A percentile compares a stretch with the other conserved stretches of the same genome.
phyloP scores from a whole-genome alignment of 2,888 invertebrate species.

The Agrotis segetum region DNA sequence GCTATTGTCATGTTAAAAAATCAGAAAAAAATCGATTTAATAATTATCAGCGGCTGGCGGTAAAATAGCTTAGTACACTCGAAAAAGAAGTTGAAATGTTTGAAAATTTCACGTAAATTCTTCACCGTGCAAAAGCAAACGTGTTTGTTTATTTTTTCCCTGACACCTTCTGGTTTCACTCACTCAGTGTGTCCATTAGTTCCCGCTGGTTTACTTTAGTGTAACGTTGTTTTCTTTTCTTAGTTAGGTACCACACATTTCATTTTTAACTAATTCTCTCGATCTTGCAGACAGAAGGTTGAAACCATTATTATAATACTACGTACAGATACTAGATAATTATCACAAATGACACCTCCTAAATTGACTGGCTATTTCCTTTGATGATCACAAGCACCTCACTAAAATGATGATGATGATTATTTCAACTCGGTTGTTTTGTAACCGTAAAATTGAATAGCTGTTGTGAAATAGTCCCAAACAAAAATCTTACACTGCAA shows the following conservation, averaged over 20 bases:
- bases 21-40: constrained; percentile 13
- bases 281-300: constrained; percentile 34
- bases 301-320: background rate
- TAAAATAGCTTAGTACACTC: constrained; percentile 33
- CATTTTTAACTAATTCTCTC: constrained; percentile 63
- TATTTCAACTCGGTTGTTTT: too few species aligned
- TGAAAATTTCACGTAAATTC: constrained; percentile 67
- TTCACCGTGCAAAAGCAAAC: constrained; percentile 50
- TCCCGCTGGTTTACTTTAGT: constrained; percentile 80
- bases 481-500: too few species aligned
- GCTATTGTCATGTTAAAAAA: constrained; percentile 23
- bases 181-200: constrained; percentile 91
- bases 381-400: too few species aligned
- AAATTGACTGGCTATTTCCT: too few species aligned
- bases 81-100: constrained; percentile 69
- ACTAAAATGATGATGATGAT: too few species aligned
- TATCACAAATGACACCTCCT: too few species aligned
- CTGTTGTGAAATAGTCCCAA: too few species aligned
- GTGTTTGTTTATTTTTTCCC: constrained; percentile 78
- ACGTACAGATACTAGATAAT: too few species aligned
- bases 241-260: constrained; percentile 63
- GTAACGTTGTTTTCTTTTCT: constrained; percentile 75
- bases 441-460: too few species aligned
- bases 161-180: constrained; percentile 87
- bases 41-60: constrained; percentile 27